Evolutionary conservation across 1,140 invertebrate genomes (phyloP).

Genomic region (Drosophila insularis): DNA sequence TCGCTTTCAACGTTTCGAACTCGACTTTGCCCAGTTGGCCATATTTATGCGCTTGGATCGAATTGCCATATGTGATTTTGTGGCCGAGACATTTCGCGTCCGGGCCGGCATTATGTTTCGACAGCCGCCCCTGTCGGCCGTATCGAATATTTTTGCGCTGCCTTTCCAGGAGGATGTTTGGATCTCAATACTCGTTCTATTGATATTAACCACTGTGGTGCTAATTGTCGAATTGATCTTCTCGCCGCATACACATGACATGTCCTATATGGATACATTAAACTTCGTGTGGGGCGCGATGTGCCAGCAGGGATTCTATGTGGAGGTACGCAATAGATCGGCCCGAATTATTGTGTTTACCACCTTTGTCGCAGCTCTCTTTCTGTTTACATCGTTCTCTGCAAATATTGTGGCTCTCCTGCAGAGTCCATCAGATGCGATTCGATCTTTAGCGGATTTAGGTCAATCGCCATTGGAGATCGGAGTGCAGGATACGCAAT

Average conservation of each 20-base stretch:
- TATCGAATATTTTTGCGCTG: constrained; percentile 86
- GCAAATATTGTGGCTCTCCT: constrained; percentile 86
- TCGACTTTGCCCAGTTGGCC: constrained; percentile 83
- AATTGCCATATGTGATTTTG: constrained; percentile 83
- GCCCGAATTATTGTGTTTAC: constrained; percentile 84
- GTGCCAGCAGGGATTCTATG: constrained; percentile 86
- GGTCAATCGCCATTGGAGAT: constrained; percentile 83
- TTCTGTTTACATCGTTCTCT: constrained; percentile 85
- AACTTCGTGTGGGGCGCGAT: constrained; percentile 84
- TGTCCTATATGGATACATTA: constrained; percentile 82
- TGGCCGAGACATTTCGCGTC: constrained; percentile 83
- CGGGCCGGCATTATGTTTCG: constrained; percentile 85
- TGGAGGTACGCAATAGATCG: constrained; percentile 82
- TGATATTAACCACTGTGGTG: constrained; percentile 72
- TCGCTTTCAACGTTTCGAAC: constrained; percentile 83
- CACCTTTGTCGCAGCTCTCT: constrained; percentile 84
- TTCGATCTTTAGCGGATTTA: constrained; percentile 84
- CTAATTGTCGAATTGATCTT: constrained; percentile 57
- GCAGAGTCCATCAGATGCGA: constrained; percentile 84
- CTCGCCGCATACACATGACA: constrained; percentile 60
- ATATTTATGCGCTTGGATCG: constrained; percentile 84
- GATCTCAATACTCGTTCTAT: constrained; percentile 82
- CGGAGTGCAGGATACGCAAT: constrained; percentile 84
- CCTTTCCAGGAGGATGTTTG: constrained; percentile 87
- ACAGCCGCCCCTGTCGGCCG: constrained; percentile 86